These are phyloP conservation scores for Glossosoma conforme DNA, from an alignment of 1,140 invertebrate genomes.

Conservation along the genomic window DNA sequence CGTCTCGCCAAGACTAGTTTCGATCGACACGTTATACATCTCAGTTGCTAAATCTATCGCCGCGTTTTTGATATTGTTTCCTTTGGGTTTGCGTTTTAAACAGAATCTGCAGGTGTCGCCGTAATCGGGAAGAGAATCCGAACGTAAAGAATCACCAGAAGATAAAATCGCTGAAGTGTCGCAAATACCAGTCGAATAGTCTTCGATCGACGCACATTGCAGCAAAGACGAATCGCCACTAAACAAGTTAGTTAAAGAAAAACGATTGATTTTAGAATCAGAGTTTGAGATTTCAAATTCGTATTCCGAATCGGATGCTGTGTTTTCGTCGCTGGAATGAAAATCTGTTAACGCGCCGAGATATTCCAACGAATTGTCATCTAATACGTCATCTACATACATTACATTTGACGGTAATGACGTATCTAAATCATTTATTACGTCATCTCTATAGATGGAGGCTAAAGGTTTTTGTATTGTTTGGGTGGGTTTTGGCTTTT, in stretches of 20 bases:
- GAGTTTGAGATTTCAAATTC: no score
- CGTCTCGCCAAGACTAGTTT: slow-evolving; percentile 6
- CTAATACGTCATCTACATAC: not conserved
- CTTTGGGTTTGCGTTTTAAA: slow-evolving; percentile 23
- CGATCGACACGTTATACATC: slow-evolving; percentile 13
- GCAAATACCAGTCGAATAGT: no score
- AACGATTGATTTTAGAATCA: no score
- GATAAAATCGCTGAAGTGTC: not conserved
- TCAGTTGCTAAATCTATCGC: slow-evolving; percentile 21
- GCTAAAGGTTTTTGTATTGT: not conserved
- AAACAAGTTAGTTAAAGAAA: no score
- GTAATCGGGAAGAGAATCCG: slow-evolving; percentile 26
- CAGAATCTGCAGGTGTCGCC: slow-evolving; percentile 26
- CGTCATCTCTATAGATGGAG: not conserved
- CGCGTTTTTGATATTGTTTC: not conserved
- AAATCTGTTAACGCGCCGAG: not conserved
- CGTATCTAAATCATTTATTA: no score
- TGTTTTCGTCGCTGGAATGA: not conserved
- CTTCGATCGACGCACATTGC: not conserved
- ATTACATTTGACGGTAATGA: no score
- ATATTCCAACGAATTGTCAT: not conserved
- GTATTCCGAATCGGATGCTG: no score
- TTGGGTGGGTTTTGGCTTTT: slow-evolving; percentile 13
- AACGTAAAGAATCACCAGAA: not conserved
- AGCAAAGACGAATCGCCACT: not conserved